phyloP scores from a whole-genome alignment of 2,113 vertebrate genomes.

The Bubo bubo region DNA sequence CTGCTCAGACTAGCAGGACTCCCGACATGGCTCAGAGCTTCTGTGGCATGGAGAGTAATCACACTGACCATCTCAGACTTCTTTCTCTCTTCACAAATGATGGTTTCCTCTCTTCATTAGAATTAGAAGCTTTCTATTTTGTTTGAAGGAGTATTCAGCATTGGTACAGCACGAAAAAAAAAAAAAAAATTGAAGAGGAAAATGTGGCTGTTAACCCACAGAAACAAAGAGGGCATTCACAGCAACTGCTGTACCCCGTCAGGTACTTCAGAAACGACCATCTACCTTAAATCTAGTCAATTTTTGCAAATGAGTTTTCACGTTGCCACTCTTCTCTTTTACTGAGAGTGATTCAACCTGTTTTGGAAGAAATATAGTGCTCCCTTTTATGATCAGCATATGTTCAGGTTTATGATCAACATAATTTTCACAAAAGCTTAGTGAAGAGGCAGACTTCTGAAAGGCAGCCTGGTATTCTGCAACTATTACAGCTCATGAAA shows the following conservation, averaged over 20 bases:
- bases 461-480: neutral
- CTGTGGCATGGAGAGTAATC: neutral
- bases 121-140: neutral
- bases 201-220: neutral
- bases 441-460: neutral
- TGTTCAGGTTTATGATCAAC: slow-evolving; percentile 14
- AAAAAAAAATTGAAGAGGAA: neutral
- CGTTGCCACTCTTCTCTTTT: neutral
- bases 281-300: neutral
- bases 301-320: neutral
- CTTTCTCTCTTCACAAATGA: neutral
- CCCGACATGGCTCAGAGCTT: neutral
- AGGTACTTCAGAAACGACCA: neutral
- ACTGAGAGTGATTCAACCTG: neutral
- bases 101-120: neutral
- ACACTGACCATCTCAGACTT: neutral
- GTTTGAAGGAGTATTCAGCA: neutral
- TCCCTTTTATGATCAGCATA: slow-evolving; percentile 17
- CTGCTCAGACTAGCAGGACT: neutral
- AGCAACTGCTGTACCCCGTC: neutral
- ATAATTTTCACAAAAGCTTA: slow-evolving; percentile 7
- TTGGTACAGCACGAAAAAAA: neutral
- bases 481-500: neutral
- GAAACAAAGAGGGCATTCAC: neutral
- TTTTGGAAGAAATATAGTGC: slow-evolving; percentile 16